Base-by-base conservation (phyloP, 1,140 invertebrate genomes). In the Papilio glaucus region DNA sequence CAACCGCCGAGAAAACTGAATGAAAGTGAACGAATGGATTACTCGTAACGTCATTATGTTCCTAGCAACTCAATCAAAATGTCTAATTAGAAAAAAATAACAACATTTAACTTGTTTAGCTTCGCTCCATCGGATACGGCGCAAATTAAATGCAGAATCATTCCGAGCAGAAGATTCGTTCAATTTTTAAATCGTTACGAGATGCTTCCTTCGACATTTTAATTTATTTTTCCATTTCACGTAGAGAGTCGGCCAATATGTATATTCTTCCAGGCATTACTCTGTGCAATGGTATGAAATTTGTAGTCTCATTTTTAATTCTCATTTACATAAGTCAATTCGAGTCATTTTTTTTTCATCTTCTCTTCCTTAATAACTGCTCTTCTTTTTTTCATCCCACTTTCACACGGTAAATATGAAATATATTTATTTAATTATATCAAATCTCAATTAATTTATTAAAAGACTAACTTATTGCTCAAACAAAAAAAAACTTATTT, bases 11-110 rank as follows among this genome's bases (percentile, higher is more conserved):
- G 74, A 77, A 80, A 78, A 80, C 71, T 81, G 83, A 87, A 82
- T 86, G 83, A 78, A 78, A 83, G 78, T 72, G 74, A 84, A 70
- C 62, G 84, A 88, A 85, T 87, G 82, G 88, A 85, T 88, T 86
- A 81, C 75, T 80, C 72, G 73, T 77, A 85, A 89, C 78, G 77
- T 79, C 73, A 74, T 85, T 85, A 84, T 72, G 73, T 24, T 75
- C 72, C 70, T 71, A 63, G 74, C 74, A 75, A 75, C 81, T 81
- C 85, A 82, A 83, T 83, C 78, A 81, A 75, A 70, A 57, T 73
- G 39, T 63, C 76, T 90, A 85, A 90, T 88, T 88, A 84, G 78
- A 81, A 85, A 85, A 88, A 84, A 33, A 6, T 6, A 82, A 86
- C 85, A 69, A 74, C 72, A 79, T 77, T 80, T 74, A 78, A 45